Percentiles rank a stretch among this genome's conserved stretches.
These are phyloP conservation scores for Acanthochromis polyacanthus DNA, from an alignment of 2,113 vertebrate genomes.

Conservation along the genomic window DNA sequence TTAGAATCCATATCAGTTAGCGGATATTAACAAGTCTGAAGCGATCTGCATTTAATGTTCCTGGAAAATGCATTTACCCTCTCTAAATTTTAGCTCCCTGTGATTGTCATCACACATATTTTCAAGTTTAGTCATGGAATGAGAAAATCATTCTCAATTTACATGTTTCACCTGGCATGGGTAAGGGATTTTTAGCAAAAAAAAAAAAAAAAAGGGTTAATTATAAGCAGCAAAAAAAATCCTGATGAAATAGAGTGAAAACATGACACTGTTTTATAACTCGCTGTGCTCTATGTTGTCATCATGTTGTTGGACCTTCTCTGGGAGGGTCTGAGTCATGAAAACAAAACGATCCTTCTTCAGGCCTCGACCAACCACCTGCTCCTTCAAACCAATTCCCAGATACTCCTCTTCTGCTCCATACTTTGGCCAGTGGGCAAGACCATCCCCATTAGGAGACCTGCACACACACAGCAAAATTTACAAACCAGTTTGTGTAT, in stretches of 20 bases:
- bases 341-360: slow-evolving; percentile 74
- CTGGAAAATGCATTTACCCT: background rate
- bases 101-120: too few relatives aligned
- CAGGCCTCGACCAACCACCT: slow-evolving; percentile 65
- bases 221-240: background rate
- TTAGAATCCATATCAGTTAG: background rate
- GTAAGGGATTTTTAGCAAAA: too few relatives aligned
- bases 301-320: slow-evolving; percentile 11
- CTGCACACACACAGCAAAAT: slow-evolving; percentile 22
- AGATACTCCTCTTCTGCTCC: slow-evolving; percentile 71
- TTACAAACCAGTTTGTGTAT: background rate
- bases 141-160: too few relatives aligned
- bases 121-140: too few relatives aligned
- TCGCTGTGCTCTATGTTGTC: slow-evolving; percentile 48
- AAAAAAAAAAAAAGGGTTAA: background rate
- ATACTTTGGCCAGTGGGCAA: slow-evolving; percentile 81
- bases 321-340: slow-evolving; percentile 75
- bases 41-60: background rate
- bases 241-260: background rate
- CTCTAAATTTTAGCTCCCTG: too few relatives aligned
- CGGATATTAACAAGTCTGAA: background rate
- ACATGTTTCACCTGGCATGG: too few relatives aligned
- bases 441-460: slow-evolving; percentile 78
- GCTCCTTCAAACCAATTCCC: slow-evolving; percentile 66
- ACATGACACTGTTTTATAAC: slow-evolving; percentile 41